These are phyloP conservation scores for Onychostoma macrolepis DNA, from an alignment of 2,113 vertebrate species.

Conservation along the genomic window DNA sequence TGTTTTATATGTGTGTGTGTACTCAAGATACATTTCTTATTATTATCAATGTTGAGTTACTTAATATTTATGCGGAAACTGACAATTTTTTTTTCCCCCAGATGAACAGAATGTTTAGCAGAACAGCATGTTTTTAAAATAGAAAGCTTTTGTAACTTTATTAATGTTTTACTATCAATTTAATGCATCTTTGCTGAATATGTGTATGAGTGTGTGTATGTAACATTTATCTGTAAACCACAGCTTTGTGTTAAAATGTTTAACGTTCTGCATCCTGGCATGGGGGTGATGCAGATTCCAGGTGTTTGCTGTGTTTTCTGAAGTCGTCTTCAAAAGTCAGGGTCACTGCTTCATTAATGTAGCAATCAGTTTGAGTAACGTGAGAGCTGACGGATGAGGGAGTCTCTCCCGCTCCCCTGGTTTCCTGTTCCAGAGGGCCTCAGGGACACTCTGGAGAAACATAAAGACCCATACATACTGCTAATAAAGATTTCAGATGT, in stretches of 20 bases:
- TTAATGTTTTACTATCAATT: not conserved
- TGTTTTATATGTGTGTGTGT: too few species aligned
- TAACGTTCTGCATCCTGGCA: slow-evolving; percentile 66
- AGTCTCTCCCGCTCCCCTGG: slow-evolving; percentile 54
- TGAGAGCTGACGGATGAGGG: slow-evolving; percentile 65
- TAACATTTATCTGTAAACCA: not conserved
- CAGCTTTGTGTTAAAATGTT: slow-evolving; percentile 54
- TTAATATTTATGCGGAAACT: not conserved
- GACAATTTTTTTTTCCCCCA: too few species aligned
- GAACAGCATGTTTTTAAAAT: not conserved
- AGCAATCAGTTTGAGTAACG: slow-evolving; percentile 71
- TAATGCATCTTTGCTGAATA: too few species aligned
- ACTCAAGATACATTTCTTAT: not conserved
- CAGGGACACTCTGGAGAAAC: slow-evolving; percentile 60
- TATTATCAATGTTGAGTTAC: not conserved
- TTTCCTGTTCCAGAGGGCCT: slow-evolving; percentile 65
- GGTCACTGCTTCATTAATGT: slow-evolving; percentile 61
- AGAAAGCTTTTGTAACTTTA: not conserved
- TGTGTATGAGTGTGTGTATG: too few species aligned
- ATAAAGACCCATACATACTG: slow-evolving; percentile 46
- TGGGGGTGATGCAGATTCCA: slow-evolving; percentile 68
- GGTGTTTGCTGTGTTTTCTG: slow-evolving; percentile 65
- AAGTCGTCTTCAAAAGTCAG: slow-evolving; percentile 53
- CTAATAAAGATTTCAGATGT: slow-evolving; percentile 80
- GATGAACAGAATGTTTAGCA: not conserved